A percentile compares a stretch with the other conserved stretches of the same genome.
These are phyloP conservation scores for Callionymus lyra DNA, from an alignment of 2,113 vertebrate genomes.

Conservation along the genomic window DNA sequence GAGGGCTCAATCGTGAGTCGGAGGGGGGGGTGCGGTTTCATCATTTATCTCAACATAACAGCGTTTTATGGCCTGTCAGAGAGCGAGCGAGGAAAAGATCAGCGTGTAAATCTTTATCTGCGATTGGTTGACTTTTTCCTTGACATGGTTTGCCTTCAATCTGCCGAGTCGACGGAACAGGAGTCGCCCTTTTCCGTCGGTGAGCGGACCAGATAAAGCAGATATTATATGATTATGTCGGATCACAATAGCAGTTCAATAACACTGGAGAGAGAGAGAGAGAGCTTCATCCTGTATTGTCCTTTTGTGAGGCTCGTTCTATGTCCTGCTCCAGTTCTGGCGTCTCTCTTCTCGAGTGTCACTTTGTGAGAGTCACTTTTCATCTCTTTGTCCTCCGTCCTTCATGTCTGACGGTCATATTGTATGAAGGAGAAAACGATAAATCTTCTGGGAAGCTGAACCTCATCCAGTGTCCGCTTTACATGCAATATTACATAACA, in stretches of 20 bases:
- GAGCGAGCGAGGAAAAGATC: constrained; percentile 8
- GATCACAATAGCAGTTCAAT: constrained; percentile 26
- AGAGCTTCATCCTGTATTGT: constrained; percentile 7
- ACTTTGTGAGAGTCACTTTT: neutral
- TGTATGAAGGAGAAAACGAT: too few relatives aligned
- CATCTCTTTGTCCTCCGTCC: too few relatives aligned
- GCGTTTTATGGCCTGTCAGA: constrained; percentile 9
- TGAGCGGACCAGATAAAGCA: constrained; percentile 33
- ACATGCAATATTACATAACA: too few relatives aligned
- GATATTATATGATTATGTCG: constrained; percentile 50
- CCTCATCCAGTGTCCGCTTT: too few relatives aligned
- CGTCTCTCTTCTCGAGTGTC: constrained; percentile 25
- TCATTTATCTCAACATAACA: constrained; percentile 16
- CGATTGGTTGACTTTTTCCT: constrained; percentile 25
- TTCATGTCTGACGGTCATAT: too few relatives aligned
- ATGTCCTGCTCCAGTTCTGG: constrained; percentile 29
- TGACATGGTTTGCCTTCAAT: constrained; percentile 48
- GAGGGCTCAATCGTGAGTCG: neutral
- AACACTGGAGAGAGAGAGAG: constrained; percentile 16
- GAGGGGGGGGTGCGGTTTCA: constrained; percentile 9
- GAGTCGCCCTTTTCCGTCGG: constrained; percentile 44
- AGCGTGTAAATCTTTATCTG: constrained; percentile 18
- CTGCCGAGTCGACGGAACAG: constrained; percentile 24
- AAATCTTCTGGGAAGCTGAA: too few relatives aligned
- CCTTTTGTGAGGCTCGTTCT: constrained; percentile 24